phyloP scores from a whole-genome alignment of 2,888 invertebrate species.

The Hedychridium roseum region DNA sequence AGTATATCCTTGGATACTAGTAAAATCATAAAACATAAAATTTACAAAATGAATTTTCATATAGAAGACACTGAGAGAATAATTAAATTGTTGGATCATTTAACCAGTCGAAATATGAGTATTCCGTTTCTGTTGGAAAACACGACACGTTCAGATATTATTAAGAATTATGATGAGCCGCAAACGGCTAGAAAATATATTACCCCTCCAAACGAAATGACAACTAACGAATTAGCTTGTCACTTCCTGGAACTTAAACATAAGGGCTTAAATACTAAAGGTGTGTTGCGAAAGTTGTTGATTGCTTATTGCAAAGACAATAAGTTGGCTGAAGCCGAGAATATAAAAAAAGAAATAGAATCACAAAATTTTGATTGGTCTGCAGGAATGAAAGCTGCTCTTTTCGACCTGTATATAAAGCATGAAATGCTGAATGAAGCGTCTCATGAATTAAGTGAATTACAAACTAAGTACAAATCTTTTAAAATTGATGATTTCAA shows the following conservation, averaged over 20 bases:
- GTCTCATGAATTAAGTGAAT: constrained; percentile 65
- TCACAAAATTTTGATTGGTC: constrained; percentile 60
- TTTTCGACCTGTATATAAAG: constrained; percentile 71
- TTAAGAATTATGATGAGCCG: no score
- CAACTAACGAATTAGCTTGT: constrained; percentile 69
- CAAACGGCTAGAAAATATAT: constrained; percentile 2
- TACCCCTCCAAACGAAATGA: constrained; percentile 68
- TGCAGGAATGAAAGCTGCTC: constrained; percentile 73
- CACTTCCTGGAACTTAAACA: constrained; percentile 73
- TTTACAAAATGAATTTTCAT: neutral
- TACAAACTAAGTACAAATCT: constrained; percentile 66
- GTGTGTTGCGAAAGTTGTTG: constrained; percentile 71
- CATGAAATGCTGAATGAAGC: constrained; percentile 68
- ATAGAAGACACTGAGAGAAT: neutral
- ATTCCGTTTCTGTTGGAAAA: no score
- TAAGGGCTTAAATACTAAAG: constrained; percentile 74
- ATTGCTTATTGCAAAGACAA: constrained; percentile 69
- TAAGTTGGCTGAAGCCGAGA: constrained; percentile 67
- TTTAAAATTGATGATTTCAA: constrained; percentile 74
- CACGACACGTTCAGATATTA: no score
- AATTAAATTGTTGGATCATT: neutral
- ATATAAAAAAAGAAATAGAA: constrained; percentile 68
- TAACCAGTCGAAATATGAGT: no score
- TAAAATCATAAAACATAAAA: neutral
- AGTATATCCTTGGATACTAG: neutral